phyloP scores from a whole-genome alignment of 2,888 invertebrate species.

The Xylota sylvarum region DNA sequence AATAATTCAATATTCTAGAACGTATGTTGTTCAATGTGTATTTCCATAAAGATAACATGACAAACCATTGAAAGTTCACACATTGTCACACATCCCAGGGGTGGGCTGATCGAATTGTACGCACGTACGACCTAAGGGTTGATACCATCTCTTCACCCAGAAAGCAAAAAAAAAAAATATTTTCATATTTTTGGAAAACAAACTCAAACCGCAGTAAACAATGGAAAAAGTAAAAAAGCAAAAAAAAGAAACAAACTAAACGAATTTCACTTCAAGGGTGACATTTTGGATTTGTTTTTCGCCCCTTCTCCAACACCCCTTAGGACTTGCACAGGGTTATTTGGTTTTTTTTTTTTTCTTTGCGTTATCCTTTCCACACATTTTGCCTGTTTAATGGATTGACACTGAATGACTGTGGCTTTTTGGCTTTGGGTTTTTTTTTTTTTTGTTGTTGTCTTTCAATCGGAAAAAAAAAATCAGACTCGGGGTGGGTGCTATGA shows the following conservation, averaged over 20 bases:
- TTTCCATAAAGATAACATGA: conserved; percentile 72
- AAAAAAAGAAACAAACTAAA: conserved; percentile 31
- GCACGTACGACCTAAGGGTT: conserved; percentile 72
- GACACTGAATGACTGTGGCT: conserved; percentile 73
- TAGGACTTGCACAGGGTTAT: conserved; percentile 10
- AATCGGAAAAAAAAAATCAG: conserved; percentile 42
- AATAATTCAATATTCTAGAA: conserved; percentile 73
- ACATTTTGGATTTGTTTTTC: conserved; percentile 66
- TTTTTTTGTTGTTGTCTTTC: conserved; percentile 55
- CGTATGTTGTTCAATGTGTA: conserved; percentile 70
- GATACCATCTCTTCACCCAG: conserved; percentile 43
- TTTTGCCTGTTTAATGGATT: conserved; percentile 74
- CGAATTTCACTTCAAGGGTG: conserved; percentile 55
- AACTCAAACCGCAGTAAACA: conserved; percentile 76
- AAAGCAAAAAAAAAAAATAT: conserved; percentile 20
- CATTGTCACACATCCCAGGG: conserved; percentile 54
- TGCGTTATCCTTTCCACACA: conserved; percentile 61
- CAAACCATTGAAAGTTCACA: conserved; percentile 72
- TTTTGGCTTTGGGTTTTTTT: conserved; percentile 29
- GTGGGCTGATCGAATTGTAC: conserved; percentile 72
- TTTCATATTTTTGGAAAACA: conserved; percentile 71
- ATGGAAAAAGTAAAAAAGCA: conserved; percentile 57
- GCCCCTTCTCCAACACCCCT: conserved; percentile 19
- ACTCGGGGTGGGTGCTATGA: neutral
- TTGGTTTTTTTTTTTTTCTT: conserved; percentile 31